phyloP scores from a whole-genome alignment of 2,797 vertebrate genomes.

The Lutjanus campechanus region DNA sequence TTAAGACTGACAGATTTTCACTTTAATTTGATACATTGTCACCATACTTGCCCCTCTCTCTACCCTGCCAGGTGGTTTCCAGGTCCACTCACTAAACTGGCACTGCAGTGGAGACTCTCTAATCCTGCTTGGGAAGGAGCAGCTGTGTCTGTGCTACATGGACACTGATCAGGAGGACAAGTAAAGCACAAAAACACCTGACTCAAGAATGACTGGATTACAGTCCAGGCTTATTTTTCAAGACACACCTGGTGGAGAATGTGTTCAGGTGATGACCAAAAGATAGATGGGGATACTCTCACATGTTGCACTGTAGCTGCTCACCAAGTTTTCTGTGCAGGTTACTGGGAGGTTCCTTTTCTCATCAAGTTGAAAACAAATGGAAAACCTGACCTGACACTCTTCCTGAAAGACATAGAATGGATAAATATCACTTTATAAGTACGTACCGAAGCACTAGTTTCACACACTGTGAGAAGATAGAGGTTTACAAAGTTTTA shows the following conservation, averaged over 20 bases:
- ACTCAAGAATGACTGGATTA: conserved; percentile 2
- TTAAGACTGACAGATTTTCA: neutral
- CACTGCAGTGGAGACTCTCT: conserved; percentile 88
- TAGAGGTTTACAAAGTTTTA: conserved; percentile 39
- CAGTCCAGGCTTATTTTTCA: neutral
- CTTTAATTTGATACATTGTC: neutral
- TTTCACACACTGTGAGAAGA: conserved; percentile 58
- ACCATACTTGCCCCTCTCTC: neutral
- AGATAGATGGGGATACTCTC: conserved; percentile 1
- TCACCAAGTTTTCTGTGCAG: conserved; percentile 14
- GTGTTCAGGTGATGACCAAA: conserved; percentile 16
- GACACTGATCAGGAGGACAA: conserved; percentile 83
- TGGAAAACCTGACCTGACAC: neutral
- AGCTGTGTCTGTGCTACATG: conserved; percentile 95
- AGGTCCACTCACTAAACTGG: conserved; percentile 91
- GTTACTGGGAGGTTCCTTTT: conserved; percentile 40
- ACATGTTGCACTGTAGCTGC: conserved; percentile 12
- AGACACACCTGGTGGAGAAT: neutral
- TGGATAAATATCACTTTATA: neutral
- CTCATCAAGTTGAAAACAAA: neutral
- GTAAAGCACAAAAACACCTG: conserved; percentile 34
- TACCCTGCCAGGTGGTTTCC: conserved; percentile 88
- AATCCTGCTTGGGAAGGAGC: conserved; percentile 92
- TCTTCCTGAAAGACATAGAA: neutral
- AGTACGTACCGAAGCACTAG: conserved; percentile 30